A percentile compares a stretch with the other conserved stretches of the same genome.
Evolutionary conservation across 2,888 invertebrate species (phyloP).

Genomic region (Dorcus hopei): DNA sequence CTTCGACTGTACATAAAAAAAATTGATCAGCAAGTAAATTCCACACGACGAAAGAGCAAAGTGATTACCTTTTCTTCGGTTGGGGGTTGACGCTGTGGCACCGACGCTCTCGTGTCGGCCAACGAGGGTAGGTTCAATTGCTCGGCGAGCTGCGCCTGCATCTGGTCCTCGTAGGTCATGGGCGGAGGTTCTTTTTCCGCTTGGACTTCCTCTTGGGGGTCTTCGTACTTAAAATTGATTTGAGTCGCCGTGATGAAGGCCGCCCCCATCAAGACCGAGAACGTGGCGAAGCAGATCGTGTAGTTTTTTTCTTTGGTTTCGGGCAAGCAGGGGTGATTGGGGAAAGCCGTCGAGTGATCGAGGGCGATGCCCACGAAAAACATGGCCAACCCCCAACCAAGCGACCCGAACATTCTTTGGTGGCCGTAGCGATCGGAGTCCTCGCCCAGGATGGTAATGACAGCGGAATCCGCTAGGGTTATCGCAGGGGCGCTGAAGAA

Average conservation of each 20-base stretch:
- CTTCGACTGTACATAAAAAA: conserved; percentile 61
- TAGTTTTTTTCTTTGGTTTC: conserved; percentile 94
- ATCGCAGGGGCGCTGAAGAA: conserved; percentile 97
- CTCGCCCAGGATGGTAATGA: conserved; percentile 84
- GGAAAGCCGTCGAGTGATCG: conserved; percentile 95
- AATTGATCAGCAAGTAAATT: conserved; percentile 15
- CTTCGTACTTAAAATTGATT: conserved; percentile 70
- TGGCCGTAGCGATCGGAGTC: conserved; percentile 72
- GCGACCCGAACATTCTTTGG: conserved; percentile 96
- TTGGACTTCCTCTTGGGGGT: conserved; percentile 38
- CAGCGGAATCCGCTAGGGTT: conserved; percentile 90
- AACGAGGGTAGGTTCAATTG: conserved; percentile 79
- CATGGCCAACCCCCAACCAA: conserved; percentile 99
- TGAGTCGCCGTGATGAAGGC: conserved; percentile 90
- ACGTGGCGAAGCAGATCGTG: conserved; percentile 97
- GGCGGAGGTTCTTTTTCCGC: conserved; percentile 45
- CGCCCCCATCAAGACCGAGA: conserved; percentile 94
- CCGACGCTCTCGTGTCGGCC: conserved; percentile 61
- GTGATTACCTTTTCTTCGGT: conserved; percentile 51
- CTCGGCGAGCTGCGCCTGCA: conserved; percentile 80
- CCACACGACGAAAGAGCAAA: background rate
- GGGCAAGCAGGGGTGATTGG: conserved; percentile 87
- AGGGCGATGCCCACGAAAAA: conserved; percentile 95
- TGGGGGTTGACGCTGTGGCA: conserved; percentile 37
- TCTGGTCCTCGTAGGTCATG: conserved; percentile 67